Percentiles rank a stretch among this genome's conserved stretches.
These are phyloP conservation scores for Musca vetustissima DNA, from an alignment of 1,140 invertebrate genomes.

Conservation along the genomic window DNA sequence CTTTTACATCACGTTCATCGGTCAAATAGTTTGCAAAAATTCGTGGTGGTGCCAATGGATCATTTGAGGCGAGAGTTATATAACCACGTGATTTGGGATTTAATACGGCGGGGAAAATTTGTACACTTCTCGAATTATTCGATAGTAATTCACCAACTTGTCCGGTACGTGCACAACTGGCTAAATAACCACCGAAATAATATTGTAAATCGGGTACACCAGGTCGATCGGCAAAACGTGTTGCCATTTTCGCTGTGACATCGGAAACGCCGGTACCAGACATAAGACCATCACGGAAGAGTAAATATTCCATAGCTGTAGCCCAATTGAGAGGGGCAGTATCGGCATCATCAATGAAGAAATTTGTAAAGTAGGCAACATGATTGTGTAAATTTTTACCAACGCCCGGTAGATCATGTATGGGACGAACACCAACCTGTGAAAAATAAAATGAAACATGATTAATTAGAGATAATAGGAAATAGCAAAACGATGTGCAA, in stretches of 20 bases:
- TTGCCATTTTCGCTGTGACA: conserved; percentile 79
- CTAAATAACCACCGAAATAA: conserved; percentile 82
- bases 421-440: conserved; percentile 62
- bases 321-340: conserved; percentile 82
- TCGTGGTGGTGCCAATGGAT: conserved; percentile 78
- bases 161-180: conserved; percentile 80
- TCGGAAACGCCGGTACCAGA: conserved; percentile 81
- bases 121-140: conserved; percentile 64
- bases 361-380: conserved; percentile 75
- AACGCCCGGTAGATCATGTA: conserved; percentile 79
- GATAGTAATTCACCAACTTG: conserved; percentile 75
- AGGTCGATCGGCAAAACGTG: conserved; percentile 74
- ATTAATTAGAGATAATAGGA: too few relatives aligned
- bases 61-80: conserved; percentile 68
- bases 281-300: conserved; percentile 83
- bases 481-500: too few relatives aligned
- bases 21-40: conserved; percentile 84
- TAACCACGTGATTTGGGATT: conserved; percentile 82
- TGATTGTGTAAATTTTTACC: conserved; percentile 89
- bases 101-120: conserved; percentile 67
- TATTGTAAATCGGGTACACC: conserved; percentile 84
- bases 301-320: conserved; percentile 81
- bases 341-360: conserved; percentile 80
- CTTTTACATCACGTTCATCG: conserved; percentile 72
- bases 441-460: not conserved